Percentiles rank a stretch among this genome's conserved stretches.
phyloP scores from a whole-genome alignment of 2,888 invertebrate genomes.

The Drosophila austrosaltans region DNA sequence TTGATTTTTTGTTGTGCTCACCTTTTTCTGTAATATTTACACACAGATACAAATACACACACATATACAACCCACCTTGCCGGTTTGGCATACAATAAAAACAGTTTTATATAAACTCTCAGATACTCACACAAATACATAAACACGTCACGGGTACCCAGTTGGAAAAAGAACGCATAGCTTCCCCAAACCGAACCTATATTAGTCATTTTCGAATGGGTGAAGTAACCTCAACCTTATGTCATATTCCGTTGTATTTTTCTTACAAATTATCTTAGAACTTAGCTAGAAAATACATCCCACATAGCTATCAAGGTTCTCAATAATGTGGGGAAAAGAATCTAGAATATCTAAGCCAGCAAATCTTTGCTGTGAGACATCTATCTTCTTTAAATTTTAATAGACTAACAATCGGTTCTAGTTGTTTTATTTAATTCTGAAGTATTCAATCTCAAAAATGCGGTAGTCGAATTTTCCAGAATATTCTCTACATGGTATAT shows the following conservation, averaged over 20 bases:
- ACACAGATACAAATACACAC: slow-evolving; percentile 33
- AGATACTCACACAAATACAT: not conserved
- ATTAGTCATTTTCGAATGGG: not conserved
- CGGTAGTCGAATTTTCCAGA: no score
- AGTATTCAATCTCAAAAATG: no score
- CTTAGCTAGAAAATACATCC: no score
- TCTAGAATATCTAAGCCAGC: no score
- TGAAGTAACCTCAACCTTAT: not conserved
- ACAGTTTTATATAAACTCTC: slow-evolving; percentile 27
- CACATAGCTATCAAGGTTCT: no score
- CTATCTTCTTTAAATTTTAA: no score
- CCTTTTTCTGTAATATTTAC: slow-evolving; percentile 60
- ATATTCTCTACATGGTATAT: no score
- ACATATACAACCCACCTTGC: slow-evolving; percentile 40
- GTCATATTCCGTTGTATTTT: not conserved
- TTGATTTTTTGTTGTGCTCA: slow-evolving; percentile 73
- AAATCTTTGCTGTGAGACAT: no score
- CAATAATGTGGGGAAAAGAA: no score
- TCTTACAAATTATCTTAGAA: not conserved
- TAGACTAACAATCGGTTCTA: no score
- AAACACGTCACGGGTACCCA: slow-evolving; percentile 10
- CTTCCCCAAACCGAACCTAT: not conserved
- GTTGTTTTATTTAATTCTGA: no score
- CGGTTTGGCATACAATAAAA: slow-evolving; percentile 54
- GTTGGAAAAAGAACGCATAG: not conserved